Evolutionary conservation across 2,113 vertebrate genomes (phyloP).

Genomic region (Caracal caracal): DNA sequence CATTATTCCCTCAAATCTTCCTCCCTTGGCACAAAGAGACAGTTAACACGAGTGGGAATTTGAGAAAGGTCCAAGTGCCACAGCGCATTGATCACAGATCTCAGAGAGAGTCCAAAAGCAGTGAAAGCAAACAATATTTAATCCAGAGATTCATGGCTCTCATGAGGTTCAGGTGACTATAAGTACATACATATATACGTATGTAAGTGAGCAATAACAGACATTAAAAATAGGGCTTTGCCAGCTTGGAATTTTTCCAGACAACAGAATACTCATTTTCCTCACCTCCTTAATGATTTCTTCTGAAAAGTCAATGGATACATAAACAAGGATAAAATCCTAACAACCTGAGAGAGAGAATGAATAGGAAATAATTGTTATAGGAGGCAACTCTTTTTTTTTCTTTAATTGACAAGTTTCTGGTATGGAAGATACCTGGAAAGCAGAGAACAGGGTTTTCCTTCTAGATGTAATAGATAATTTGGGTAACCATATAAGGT

Average conservation of each 20-base stretch:
- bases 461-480: background rate
- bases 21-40: constrained; percentile 11
- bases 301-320: constrained; percentile 44
- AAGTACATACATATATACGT: background rate
- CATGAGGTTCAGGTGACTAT: background rate
- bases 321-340: background rate
- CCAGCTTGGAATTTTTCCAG: background rate
- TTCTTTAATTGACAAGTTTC: background rate
- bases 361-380: background rate
- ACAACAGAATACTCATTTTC: background rate
- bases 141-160: background rate
- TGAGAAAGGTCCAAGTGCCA: constrained; percentile 36
- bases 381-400: background rate
- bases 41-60: constrained; percentile 28
- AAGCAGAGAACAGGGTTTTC: background rate
- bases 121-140: constrained; percentile 19
- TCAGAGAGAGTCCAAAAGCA: background rate
- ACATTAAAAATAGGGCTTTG: background rate
- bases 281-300: constrained; percentile 8
- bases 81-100: background rate
- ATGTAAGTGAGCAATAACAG: background rate
- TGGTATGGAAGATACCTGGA: background rate
- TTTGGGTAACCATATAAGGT: background rate
- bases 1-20: constrained; percentile 5
- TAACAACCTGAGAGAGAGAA: background rate